These are phyloP conservation scores for Anomalospiza imberbis DNA, from an alignment of 2,797 vertebrate species.

Conservation along the genomic window DNA sequence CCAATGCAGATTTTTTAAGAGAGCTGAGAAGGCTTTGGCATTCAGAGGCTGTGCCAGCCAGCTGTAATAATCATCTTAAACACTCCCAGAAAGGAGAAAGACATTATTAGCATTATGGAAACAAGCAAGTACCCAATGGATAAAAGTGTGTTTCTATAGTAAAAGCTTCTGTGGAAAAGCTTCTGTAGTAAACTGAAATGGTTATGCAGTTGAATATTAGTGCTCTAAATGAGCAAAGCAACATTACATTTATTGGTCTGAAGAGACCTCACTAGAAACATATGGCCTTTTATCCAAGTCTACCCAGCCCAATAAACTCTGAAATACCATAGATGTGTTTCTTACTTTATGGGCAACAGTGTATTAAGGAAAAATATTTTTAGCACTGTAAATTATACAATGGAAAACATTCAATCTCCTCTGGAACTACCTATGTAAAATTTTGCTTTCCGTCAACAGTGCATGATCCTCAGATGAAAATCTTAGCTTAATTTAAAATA, in stretches of 20 bases:
- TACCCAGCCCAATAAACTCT: slow-evolving; percentile 15
- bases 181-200: slow-evolving; percentile 28
- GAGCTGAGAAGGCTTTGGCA: slow-evolving; percentile 46
- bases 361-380: slow-evolving; percentile 20
- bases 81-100: not conserved
- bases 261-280: slow-evolving; percentile 22
- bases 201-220: not conserved
- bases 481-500: slow-evolving; percentile 38
- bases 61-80: slow-evolving; percentile 39
- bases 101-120: slow-evolving; percentile 36
- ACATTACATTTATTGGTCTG: slow-evolving; percentile 24
- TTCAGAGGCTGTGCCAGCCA: slow-evolving; percentile 45
- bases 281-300: not conserved
- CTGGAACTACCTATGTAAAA: not conserved
- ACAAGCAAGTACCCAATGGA: not conserved
- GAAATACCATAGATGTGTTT: slow-evolving; percentile 34
- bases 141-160: slow-evolving; percentile 1
- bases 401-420: slow-evolving; percentile 5
- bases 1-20: slow-evolving; percentile 64
- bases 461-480: slow-evolving; percentile 17
- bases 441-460: not conserved
- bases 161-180: not conserved
- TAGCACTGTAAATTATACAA: not conserved
- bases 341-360: slow-evolving; percentile 17
- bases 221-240: slow-evolving; percentile 15